Conservation (phyloP, 2,888 invertebrate genomes). For the Cordilura impudica region DNA sequence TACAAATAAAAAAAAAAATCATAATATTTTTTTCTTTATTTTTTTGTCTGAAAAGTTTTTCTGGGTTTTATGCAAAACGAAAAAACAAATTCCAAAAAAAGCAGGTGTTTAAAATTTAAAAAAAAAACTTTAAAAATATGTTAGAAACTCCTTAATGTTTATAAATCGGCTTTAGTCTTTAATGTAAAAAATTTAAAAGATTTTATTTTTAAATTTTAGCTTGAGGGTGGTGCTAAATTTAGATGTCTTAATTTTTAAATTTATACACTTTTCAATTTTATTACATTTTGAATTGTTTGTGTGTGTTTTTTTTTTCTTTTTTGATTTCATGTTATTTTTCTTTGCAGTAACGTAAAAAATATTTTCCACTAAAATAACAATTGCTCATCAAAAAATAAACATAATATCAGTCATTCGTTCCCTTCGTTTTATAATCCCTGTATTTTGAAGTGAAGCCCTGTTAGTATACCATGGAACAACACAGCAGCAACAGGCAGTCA, state of each 20-base stretch:
- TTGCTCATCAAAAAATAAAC: slow-evolving; percentile 55
- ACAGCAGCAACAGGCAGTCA: slow-evolving; percentile 52
- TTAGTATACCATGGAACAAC: not conserved
- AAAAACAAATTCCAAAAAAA: slow-evolving; percentile 27
- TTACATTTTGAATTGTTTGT: slow-evolving; percentile 8
- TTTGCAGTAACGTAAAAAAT: slow-evolving; percentile 4
- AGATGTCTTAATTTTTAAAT: not conserved
- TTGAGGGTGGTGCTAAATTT: not conserved
- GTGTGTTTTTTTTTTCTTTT: too few relatives aligned
- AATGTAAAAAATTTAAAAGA: slow-evolving; percentile 19
- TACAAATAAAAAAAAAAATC: slow-evolving; percentile 9
- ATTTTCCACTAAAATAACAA: slow-evolving; percentile 47
- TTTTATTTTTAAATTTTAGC: not conserved
- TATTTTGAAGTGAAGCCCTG: slow-evolving; percentile 6
- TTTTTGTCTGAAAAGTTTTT: slow-evolving; percentile 67
- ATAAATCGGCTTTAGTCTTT: slow-evolving; percentile 47
- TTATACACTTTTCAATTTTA: not conserved
- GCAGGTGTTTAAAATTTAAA: slow-evolving; percentile 29
- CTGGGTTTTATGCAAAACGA: slow-evolving; percentile 56
- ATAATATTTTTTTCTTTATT: slow-evolving; percentile 53
- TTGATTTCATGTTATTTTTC: slow-evolving; percentile 50
- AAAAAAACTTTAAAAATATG: not conserved
- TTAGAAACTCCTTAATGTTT: not conserved
- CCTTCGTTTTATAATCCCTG: not conserved
- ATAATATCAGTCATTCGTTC: not conserved